phyloP scores from a whole-genome alignment of 53 echinoderm and acorn worm species.

The Holothuria leucospilota region DNA sequence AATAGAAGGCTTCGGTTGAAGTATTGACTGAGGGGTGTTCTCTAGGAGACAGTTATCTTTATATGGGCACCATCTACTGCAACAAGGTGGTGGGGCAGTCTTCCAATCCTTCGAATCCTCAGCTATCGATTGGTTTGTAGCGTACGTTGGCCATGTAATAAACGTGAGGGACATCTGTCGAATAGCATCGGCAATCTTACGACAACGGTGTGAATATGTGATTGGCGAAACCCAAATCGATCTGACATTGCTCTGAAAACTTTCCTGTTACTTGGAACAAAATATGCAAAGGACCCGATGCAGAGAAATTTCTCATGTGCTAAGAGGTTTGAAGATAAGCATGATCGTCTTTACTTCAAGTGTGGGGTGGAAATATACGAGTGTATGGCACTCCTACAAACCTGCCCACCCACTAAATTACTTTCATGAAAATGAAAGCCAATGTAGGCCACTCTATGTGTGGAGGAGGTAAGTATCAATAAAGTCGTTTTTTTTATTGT shows the following conservation, averaged over 20 bases:
- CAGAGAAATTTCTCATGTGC: no score
- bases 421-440: no score
- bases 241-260: no score
- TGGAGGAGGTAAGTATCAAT: no score
- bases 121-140: neutral
- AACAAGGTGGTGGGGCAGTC: neutral
- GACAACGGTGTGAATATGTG: slow-evolving; percentile 14
- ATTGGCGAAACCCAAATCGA: neutral
- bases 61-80: slow-evolving; percentile 28
- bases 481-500: no score
- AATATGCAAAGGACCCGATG: no score
- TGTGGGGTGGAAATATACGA: no score
- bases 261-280: no score
- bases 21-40: neutral
- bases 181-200: neutral
- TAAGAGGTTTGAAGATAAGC: neutral
- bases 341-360: no score
- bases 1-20: slow-evolving; percentile 17
- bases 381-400: no score
- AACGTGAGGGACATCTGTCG: neutral
- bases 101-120: slow-evolving; percentile 4
- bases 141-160: neutral
- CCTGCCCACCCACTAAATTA: no score
- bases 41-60: slow-evolving; percentile 7
- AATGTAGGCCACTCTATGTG: no score